A percentile compares a stretch with the other conserved stretches of the same genome.
These are phyloP conservation scores for Bradynema listronoti DNA, from an alignment of 1,140 invertebrate genomes.

Conservation along the genomic window DNA sequence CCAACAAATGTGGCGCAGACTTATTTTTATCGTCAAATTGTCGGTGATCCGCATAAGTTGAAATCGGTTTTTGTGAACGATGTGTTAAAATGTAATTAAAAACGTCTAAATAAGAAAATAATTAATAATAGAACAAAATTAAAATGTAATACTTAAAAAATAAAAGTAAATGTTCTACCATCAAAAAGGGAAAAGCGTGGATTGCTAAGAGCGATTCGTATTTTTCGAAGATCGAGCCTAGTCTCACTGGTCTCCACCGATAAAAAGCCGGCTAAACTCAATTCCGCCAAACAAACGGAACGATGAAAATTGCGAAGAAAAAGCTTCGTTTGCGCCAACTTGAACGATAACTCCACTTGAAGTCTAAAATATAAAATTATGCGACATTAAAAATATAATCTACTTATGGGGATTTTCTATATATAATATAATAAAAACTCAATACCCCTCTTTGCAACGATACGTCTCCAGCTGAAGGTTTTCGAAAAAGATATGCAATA, in stretches of 20 bases:
- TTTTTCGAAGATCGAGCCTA: constrained; percentile 19
- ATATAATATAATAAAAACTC: too few species aligned
- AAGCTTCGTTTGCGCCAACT: constrained; percentile 37
- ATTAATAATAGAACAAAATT: too few species aligned
- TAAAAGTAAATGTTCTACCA: constrained; percentile 11
- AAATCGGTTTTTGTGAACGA: too few species aligned
- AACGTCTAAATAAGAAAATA: too few species aligned
- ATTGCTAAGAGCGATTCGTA: constrained; percentile 19
- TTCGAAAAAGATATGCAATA: constrained; percentile 58
- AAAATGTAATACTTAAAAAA: too few species aligned
- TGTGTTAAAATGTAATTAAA: too few species aligned
- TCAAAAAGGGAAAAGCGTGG: constrained; percentile 27
- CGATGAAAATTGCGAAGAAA: constrained; percentile 23
- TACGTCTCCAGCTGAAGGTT: constrained; percentile 54
- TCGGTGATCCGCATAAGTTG: too few species aligned
- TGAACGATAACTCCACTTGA: constrained; percentile 41
- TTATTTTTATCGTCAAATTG: too few species aligned
- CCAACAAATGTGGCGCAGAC: too few species aligned
- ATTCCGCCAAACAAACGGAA: constrained; percentile 11
- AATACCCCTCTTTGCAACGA: constrained; percentile 27
- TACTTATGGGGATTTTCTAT: too few species aligned
- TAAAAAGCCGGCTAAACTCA: constrained; percentile 23
- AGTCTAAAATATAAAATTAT: constrained; percentile 8
- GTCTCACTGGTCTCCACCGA: constrained; percentile 28
- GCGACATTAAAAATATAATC: background rate